Evolutionary conservation across 2,113 vertebrate species (phyloP), one percentile per base, ranked within the genome.

Genomic region (Siniperca chuatsi): DNA sequence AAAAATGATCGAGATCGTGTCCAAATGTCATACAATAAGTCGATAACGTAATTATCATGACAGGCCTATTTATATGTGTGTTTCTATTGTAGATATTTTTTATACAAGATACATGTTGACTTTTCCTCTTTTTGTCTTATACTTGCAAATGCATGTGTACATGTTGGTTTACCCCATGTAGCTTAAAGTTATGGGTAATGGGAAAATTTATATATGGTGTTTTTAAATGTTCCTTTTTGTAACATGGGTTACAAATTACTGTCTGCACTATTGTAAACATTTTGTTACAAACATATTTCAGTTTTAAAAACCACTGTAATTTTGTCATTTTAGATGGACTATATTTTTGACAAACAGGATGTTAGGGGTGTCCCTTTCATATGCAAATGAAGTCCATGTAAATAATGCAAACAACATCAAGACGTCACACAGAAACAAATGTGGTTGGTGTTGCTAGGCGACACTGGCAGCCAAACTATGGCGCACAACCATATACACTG

Each of bases 391-490:
- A 52, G 62, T 62, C 58, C 48, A 64, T 3, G 12, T 77, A 69
- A 78, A 87, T 73, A 76, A 85, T 67, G 48, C 69, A 75, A 67
- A 74, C 42, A 83, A 62, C 71, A 33, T 54, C 13, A 35, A 50
- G 64, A 83, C 18, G 55, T 54, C 57, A 52, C 33, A 55, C 16
- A 60, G 50, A 80, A 87, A 72, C 18, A 44, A 71, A 67, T 82
- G 33, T 48, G 55, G 72, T 64, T 67, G 55, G 61, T 79, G 83
- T 90, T 88, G 79, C 87, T 85, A 75, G 77, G 82, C 44, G 46
- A 87, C 85, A 10, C 71, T 61, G 76, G 72, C 72, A 42, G 72
- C 65, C 62, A 79, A 85, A 77, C 57, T 20, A 66, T 82, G 57
- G 78, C 62, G 3, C 12, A 52, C 42, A 48, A 66, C 57, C 52